A percentile compares a stretch with the other conserved stretches of the same genome.
Evolutionary conservation across 2,888 invertebrate species (phyloP).

Genomic region (Pinctada fucata): DNA sequence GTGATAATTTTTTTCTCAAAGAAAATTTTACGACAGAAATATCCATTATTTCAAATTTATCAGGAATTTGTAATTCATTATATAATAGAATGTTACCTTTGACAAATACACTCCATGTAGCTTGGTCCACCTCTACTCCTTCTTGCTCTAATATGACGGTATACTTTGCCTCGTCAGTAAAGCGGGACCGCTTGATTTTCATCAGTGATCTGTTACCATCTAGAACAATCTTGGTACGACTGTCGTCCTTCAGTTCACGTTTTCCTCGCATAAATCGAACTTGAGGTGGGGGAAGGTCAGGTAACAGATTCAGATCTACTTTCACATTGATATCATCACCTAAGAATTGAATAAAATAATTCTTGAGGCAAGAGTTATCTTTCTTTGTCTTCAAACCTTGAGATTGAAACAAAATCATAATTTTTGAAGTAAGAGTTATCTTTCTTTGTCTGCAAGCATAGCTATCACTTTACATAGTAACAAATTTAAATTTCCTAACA

Average conservation of each 20-base stretch:
- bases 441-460: too few species aligned
- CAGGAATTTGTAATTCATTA: too few species aligned
- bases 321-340: conserved; percentile 64
- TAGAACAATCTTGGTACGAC: conserved; percentile 82
- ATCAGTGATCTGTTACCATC: conserved; percentile 87
- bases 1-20: too few species aligned
- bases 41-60: too few species aligned
- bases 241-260: conserved; percentile 96
- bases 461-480: too few species aligned
- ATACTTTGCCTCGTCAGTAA: conserved; percentile 98
- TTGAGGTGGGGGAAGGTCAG: conserved; percentile 86
- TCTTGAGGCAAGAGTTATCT: too few species aligned
- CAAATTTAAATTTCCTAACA: too few species aligned
- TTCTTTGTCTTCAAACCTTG: too few species aligned
- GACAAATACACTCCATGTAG: conserved; percentile 96
- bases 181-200: conserved; percentile 96
- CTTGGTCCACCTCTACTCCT: conserved; percentile 90
- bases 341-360: conserved; percentile 24
- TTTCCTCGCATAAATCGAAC: conserved; percentile 93
- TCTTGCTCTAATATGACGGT: conserved; percentile 95
- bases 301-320: conserved; percentile 84
- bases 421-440: too few species aligned
- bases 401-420: too few species aligned
- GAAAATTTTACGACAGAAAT: too few species aligned
- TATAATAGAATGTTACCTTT: conserved; percentile 82